Conservation (phyloP, 2,797 vertebrate species). For the Anabacerthia variegaticeps region DNA sequence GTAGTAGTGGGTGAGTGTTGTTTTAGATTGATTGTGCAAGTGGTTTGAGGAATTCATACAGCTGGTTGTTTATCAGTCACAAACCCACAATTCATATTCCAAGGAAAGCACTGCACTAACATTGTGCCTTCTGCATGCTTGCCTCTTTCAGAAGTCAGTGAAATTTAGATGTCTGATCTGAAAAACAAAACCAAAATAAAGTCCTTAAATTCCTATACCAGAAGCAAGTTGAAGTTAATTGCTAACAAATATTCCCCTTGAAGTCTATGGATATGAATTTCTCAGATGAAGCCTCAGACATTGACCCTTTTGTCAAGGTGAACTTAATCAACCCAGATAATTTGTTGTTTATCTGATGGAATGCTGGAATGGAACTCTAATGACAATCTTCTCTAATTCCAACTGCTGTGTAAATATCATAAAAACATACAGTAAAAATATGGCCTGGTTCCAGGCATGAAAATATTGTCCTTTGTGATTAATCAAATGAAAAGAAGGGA, state of each 20-base stretch:
- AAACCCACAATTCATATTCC: background rate
- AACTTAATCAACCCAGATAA: conserved; percentile 48
- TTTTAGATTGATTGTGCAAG: background rate
- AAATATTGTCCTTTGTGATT: conserved; percentile 41
- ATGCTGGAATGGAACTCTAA: conserved; percentile 21
- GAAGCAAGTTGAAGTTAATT: conserved; percentile 15
- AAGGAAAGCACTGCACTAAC: background rate
- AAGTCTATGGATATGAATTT: background rate
- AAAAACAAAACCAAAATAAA: background rate
- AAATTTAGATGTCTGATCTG: background rate
- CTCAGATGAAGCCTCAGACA: conserved; percentile 21
- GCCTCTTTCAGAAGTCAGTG: background rate
- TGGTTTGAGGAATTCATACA: background rate
- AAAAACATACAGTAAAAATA: conserved; percentile 20
- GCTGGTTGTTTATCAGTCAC: background rate
- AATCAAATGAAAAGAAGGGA: conserved; percentile 2
- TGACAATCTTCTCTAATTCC: conserved; percentile 18
- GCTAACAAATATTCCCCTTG: background rate
- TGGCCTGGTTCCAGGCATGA: background rate
- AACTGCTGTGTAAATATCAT: conserved; percentile 34
- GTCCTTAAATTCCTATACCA: background rate
- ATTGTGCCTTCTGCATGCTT: background rate
- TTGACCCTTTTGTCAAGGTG: conserved; percentile 42
- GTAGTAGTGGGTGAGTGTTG: background rate
- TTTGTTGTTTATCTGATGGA: conserved; percentile 41